phyloP scores from a whole-genome alignment of 2,888 invertebrate genomes.

The Caenorhabditis drosophilae region DNA sequence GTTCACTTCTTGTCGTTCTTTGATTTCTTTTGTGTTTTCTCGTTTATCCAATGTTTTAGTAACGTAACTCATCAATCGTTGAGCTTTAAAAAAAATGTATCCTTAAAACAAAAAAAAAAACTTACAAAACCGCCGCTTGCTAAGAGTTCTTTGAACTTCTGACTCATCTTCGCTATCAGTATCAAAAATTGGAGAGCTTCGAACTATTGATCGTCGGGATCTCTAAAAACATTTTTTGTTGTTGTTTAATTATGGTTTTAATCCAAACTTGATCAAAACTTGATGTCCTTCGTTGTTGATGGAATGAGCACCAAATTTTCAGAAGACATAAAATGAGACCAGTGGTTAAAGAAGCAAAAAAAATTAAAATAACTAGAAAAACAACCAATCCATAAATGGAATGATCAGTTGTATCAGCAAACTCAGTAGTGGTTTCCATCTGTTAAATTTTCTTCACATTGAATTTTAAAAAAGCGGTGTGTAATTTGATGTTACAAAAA shows the following conservation, averaged over 20 bases:
- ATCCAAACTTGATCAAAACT: slow-evolving; percentile 21
- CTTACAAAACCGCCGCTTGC: slow-evolving; percentile 44
- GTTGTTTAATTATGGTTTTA: not conserved
- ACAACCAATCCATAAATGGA: slow-evolving; percentile 48
- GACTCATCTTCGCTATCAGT: slow-evolving; percentile 50
- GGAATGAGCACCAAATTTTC: slow-evolving; percentile 57
- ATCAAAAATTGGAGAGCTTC: slow-evolving; percentile 35
- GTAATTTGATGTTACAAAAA: too few species aligned
- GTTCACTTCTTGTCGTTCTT: too few species aligned
- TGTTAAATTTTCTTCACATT: too few species aligned
- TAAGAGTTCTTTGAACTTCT: slow-evolving; percentile 24
- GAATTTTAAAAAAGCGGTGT: too few species aligned
- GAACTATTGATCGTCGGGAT: slow-evolving; percentile 25
- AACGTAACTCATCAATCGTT: slow-evolving; percentile 48
- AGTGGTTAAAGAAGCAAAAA: slow-evolving; percentile 55
- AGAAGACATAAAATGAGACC: slow-evolving; percentile 54
- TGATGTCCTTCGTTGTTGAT: slow-evolving; percentile 32
- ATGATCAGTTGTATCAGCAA: slow-evolving; percentile 36
- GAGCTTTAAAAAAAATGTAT: slow-evolving; percentile 20
- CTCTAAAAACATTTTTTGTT: slow-evolving; percentile 10
- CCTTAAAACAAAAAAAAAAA: not conserved
- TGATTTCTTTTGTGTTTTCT: slow-evolving; percentile 2
- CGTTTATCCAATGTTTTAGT: slow-evolving; percentile 38
- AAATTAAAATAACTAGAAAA: slow-evolving; percentile 53
- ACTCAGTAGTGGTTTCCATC: slow-evolving; percentile 42